Evolutionary conservation across 2,113 vertebrate species (phyloP), one percentile per base, ranked within the genome.

Genomic region (Phalacrocorax aristotelis): DNA sequence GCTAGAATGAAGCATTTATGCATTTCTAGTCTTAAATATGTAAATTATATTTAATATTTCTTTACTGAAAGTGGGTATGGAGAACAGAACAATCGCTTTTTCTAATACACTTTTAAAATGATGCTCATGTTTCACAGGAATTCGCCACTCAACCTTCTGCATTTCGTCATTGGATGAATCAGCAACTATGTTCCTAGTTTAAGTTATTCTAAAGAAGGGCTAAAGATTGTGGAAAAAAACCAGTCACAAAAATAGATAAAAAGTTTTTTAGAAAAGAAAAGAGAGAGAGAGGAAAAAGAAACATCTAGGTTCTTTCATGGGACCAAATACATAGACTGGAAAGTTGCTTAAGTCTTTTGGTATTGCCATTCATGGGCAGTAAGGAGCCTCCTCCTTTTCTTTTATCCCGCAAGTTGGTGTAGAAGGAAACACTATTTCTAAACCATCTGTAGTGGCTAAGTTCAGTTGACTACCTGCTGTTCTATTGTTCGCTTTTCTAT

Each of bases 401-500:
- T 98, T 98, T 97, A 98, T 98, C 93, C 95, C 84, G 94, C 97
- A 98, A 98, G 97, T 97, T 94, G 95, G 87, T 98, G 97, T 96
- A 95, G 98, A 98, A 98, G 97, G 98, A 98, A 98, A 98, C 98
- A 98, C 97, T 98, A 98, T 98, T 98, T 98, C 98, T 97, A 97
- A 98, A 98, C 98, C 98, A 98, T 98, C 98, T 98, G 98, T 98
- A 98, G 98, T 97, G 97, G 98, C 98, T 98, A 97, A 98, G 97
- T 98, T 98, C 98, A 98, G 97, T 78, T 64, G 98, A 93, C 97
- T 97, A 96, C 98, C 98, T 98, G 98, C 98, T 98, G 98, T 98
- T 98, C 97, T 94, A 98, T 98, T 98, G 98, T 98, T 96, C 57
- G 90, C 84, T 96, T 93, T 94, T 96, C 98, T 93, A 97, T 98